Evolutionary conservation across 2,888 invertebrate species (phyloP).

Genomic region (Polydesmus complanatus): DNA sequence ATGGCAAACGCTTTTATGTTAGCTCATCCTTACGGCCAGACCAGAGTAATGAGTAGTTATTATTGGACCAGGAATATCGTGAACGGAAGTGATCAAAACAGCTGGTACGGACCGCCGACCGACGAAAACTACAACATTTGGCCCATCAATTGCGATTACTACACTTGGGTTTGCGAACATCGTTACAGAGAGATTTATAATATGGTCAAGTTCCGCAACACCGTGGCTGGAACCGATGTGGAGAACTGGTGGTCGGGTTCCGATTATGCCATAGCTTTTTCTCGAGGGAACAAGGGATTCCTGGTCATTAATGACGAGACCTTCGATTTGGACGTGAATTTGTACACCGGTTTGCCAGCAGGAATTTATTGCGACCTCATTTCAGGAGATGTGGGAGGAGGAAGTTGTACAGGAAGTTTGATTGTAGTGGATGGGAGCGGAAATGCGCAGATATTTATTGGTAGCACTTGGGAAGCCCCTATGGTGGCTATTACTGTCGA

Average conservation of each 20-base stretch:
- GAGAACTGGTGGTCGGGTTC: no score
- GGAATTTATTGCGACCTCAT: constrained; percentile 77
- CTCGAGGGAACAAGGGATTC: constrained; percentile 29
- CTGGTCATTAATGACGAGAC: constrained; percentile 29
- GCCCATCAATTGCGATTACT: constrained; percentile 48
- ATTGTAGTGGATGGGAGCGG: constrained; percentile 47
- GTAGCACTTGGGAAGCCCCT: no score
- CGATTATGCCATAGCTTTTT: constrained; percentile 32
- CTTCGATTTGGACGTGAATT: constrained; percentile 21
- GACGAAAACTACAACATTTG: constrained; percentile 48
- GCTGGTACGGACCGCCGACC: constrained; percentile 49
- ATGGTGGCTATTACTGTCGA: no score
- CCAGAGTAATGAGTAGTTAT: no score
- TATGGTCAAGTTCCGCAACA: constrained; percentile 36
- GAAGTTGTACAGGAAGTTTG: constrained; percentile 49
- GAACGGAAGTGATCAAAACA: constrained; percentile 20
- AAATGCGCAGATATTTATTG: no score
- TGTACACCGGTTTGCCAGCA: constrained; percentile 38
- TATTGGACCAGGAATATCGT: constrained; percentile 41
- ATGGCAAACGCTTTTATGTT: no score
- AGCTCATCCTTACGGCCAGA: no score
- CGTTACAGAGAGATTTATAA: constrained; percentile 66
- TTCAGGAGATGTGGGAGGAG: constrained; percentile 46
- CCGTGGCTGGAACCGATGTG: constrained; percentile 25
- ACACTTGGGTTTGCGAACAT: constrained; percentile 73